phyloP scores from a whole-genome alignment of 1,140 invertebrate genomes.

The Drosophila lacteicornis region DNA sequence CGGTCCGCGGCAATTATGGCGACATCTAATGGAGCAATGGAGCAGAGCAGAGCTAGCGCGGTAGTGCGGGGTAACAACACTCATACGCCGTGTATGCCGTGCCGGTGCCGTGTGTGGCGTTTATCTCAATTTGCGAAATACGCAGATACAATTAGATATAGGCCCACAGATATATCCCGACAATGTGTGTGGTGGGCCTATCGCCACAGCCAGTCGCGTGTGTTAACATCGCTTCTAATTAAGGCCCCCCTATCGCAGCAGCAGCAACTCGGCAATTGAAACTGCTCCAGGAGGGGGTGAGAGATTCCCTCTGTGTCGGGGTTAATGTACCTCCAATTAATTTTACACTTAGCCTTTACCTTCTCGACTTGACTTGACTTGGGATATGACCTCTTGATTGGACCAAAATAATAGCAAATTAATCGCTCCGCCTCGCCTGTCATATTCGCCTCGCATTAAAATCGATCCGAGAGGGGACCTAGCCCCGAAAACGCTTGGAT shows the following conservation, averaged over 20 bases:
- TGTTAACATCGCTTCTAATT: constrained; percentile 76
- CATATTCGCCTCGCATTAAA: constrained; percentile 34
- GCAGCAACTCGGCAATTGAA: neutral
- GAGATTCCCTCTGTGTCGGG: neutral
- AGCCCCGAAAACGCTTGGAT: constrained; percentile 32
- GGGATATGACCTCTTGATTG: constrained; percentile 40
- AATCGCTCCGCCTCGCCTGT: constrained; percentile 41
- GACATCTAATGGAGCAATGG: constrained; percentile 22
- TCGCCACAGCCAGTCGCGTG: constrained; percentile 42
- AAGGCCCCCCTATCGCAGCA: constrained; percentile 22
- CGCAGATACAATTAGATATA: constrained; percentile 55
- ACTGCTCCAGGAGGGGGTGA: neutral
- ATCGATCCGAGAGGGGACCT: constrained; percentile 6
- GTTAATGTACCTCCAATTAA: constrained; percentile 18
- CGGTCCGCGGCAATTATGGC: constrained; percentile 52
- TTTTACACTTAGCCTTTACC: constrained; percentile 18
- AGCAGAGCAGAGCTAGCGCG: neutral
- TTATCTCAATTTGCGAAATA: constrained; percentile 73
- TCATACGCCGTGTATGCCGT: constrained; percentile 39
- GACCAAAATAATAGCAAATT: constrained; percentile 62
- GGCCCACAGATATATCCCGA: constrained; percentile 30
- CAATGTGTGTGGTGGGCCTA: constrained; percentile 21
- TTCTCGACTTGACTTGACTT: neutral
- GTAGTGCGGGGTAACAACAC: constrained; percentile 11
- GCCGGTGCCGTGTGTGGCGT: constrained; percentile 12